Evolutionary conservation across 2,797 vertebrate genomes (phyloP).

Genomic region (Micromesistius poutassou): DNA sequence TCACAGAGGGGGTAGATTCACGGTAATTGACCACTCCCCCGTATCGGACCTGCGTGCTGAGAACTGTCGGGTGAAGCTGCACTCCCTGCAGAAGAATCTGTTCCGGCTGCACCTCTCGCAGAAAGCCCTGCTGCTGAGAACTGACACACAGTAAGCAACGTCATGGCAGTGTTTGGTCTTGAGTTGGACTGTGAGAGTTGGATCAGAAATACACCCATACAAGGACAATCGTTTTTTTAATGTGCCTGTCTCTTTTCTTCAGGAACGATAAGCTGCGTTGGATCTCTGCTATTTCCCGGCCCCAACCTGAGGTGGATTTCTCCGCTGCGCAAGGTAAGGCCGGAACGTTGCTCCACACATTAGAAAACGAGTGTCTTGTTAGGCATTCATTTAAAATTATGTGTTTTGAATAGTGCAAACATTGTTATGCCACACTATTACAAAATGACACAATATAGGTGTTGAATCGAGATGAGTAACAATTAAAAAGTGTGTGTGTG

Average conservation of each 20-base stretch:
- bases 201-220: background rate
- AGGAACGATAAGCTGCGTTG: conserved; percentile 96
- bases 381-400: background rate
- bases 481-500: background rate
- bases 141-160: conserved; percentile 86
- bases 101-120: conserved; percentile 82
- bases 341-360: conserved; percentile 4
- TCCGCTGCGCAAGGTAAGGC: conserved; percentile 81
- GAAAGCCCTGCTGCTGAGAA: conserved; percentile 81
- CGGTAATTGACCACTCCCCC: conserved; percentile 87
- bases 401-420: background rate
- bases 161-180: background rate
- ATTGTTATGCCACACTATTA: conserved; percentile 1
- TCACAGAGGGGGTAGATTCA: conserved; percentile 79
- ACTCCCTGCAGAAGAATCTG: conserved; percentile 86
- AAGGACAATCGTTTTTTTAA: background rate
- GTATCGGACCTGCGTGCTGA: conserved; percentile 83
- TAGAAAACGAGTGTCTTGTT: background rate
- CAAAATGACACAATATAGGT: background rate
- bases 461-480: background rate
- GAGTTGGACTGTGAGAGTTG: background rate
- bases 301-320: conserved; percentile 80
- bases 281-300: conserved; percentile 88
- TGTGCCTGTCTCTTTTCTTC: conserved; percentile 21
- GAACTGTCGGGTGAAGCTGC: conserved; percentile 88